Conservation (phyloP, 2,113 vertebrate species). For the Stictonetta naevosa region DNA sequence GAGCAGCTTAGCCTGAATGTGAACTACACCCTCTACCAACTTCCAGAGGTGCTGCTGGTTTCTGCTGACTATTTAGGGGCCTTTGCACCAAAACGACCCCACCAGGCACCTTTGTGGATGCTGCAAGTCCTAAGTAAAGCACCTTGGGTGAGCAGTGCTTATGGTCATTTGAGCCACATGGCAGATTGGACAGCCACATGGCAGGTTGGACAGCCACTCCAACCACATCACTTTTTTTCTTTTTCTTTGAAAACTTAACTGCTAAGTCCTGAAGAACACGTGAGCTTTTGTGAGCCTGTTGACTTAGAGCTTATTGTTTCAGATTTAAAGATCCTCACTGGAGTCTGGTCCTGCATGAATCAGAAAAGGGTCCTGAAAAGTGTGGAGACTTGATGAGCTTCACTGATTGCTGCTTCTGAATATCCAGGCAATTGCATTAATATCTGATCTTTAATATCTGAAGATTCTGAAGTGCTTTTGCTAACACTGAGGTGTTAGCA, state of each 20-base stretch:
- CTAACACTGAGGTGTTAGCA: background rate
- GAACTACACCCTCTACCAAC: background rate
- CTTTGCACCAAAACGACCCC: background rate
- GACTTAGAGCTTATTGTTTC: background rate
- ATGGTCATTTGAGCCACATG: fast-evolving
- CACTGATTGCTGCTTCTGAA: background rate
- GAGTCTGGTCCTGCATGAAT: background rate
- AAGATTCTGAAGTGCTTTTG: background rate
- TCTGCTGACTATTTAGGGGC: background rate
- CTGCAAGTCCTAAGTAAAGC: background rate
- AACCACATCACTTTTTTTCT: background rate
- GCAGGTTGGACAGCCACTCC: background rate
- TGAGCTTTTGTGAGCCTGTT: background rate
- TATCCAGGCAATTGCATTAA: background rate
- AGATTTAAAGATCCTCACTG: background rate
- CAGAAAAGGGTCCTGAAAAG: background rate
- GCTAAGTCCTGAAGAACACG: background rate
- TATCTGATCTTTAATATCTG: background rate
- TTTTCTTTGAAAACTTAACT: background rate
- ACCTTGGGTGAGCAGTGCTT: background rate
- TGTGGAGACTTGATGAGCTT: background rate
- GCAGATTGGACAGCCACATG: background rate
- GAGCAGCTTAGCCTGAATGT: fast-evolving
- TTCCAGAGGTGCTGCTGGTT: background rate
- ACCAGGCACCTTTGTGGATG: background rate